These are phyloP conservation scores for Syrphus vitripennis DNA, from an alignment of 2,888 invertebrate genomes.

Conservation along the genomic window DNA sequence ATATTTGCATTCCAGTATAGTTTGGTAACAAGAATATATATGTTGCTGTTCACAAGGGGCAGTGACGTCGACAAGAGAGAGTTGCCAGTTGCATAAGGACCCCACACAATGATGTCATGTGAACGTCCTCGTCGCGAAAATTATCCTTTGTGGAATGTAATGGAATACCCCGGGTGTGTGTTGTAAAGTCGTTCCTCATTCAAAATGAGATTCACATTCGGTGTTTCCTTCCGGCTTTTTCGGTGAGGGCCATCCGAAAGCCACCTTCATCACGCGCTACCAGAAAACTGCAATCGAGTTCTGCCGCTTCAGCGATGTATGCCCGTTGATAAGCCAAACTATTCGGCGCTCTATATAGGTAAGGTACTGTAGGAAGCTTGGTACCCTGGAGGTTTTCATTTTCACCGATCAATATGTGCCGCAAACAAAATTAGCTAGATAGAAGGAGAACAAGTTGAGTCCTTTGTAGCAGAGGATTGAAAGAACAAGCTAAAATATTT, in stretches of 20 bases:
- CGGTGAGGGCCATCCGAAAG: constrained; percentile 26
- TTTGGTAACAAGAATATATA: constrained; percentile 13
- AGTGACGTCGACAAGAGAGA: background rate
- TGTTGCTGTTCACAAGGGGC: constrained; percentile 50
- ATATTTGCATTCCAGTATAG: constrained; percentile 53
- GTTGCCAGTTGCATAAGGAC: constrained; percentile 6
- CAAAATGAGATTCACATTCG: constrained; percentile 70
- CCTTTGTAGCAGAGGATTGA: background rate
- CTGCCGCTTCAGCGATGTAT: constrained; percentile 46
- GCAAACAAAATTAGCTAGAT: constrained; percentile 14
- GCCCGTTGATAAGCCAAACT: constrained; percentile 49
- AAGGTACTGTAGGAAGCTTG: background rate
- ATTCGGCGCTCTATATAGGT: background rate
- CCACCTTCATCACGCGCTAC: background rate
- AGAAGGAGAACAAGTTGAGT: background rate
- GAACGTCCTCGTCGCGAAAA: constrained; percentile 53
- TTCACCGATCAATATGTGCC: constrained; percentile 61
- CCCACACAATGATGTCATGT: constrained; percentile 57
- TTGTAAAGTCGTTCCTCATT: constrained; percentile 35
- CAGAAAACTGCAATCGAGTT: constrained; percentile 45
- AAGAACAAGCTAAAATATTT: background rate
- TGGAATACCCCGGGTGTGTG: constrained; percentile 12
- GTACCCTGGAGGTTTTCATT: constrained; percentile 14
- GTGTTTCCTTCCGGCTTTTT: constrained; percentile 70
- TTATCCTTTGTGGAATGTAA: constrained; percentile 8